Percentiles rank a stretch among this genome's conserved stretches.
phyloP scores from a whole-genome alignment of 2,113 vertebrate species.

The Corythornis cristatus region DNA sequence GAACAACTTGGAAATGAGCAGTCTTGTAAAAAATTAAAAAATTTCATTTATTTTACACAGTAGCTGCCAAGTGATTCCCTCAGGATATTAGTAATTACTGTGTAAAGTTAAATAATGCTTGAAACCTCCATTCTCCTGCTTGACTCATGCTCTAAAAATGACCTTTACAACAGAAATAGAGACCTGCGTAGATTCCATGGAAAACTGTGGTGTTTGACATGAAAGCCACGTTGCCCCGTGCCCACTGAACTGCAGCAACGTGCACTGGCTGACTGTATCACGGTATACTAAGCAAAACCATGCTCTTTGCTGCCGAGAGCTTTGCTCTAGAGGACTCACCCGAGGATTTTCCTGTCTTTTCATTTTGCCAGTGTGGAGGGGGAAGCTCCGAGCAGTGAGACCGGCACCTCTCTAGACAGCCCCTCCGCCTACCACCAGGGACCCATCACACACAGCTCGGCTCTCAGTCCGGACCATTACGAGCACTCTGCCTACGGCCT shows the following conservation, averaged over 20 bases:
- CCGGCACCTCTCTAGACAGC: slow-evolving; percentile 86
- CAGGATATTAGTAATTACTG: background rate
- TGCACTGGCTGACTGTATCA: background rate
- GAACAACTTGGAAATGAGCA: background rate
- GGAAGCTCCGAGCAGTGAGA: slow-evolving; percentile 87
- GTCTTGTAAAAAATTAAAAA: background rate
- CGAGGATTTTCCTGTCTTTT: slow-evolving; percentile 2
- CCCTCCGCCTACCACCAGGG: slow-evolving; percentile 83
- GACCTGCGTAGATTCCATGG: background rate
- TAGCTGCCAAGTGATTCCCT: background rate
- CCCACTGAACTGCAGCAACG: background rate
- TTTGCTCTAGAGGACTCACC: background rate
- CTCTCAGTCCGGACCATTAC: slow-evolving; percentile 85
- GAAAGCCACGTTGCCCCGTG: background rate
- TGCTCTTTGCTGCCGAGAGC: background rate
- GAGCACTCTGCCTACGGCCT: slow-evolving; percentile 81
- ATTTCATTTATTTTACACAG: background rate
- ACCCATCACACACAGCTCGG: slow-evolving; percentile 81
- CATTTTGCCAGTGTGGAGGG: slow-evolving; percentile 86
- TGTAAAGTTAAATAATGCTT: background rate
- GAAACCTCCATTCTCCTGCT: background rate
- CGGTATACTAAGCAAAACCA: background rate
- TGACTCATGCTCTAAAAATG: background rate
- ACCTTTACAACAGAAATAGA: background rate
- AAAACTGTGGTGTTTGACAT: background rate